phyloP scores from a whole-genome alignment of 2,888 invertebrate species.

The Anaspis maculata region DNA sequence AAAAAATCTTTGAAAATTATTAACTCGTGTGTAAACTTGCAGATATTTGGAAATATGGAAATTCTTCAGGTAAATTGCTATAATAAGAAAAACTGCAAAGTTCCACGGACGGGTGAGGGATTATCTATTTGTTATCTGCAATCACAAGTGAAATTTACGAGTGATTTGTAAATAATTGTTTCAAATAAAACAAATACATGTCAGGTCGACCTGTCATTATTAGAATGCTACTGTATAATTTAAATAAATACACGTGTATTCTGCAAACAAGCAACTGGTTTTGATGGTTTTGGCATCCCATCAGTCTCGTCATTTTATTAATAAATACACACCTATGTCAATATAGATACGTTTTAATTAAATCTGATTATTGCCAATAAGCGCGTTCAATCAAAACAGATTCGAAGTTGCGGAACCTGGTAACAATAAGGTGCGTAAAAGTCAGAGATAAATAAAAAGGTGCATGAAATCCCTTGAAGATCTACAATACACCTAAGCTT shows the following conservation, averaged over 20 bases:
- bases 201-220: slow-evolving; percentile 21
- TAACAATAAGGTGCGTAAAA: too few relatives aligned
- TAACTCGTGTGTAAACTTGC: too few relatives aligned
- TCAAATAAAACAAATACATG: slow-evolving; percentile 38
- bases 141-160: slow-evolving; percentile 37
- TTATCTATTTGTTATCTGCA: slow-evolving; percentile 34
- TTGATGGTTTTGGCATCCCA: slow-evolving; percentile 4
- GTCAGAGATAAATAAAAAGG: too few relatives aligned
- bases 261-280: slow-evolving; percentile 18
- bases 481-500: too few relatives aligned
- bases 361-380: slow-evolving; percentile 27
- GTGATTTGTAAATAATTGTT: slow-evolving; percentile 44
- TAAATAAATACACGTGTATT: slow-evolving; percentile 26
- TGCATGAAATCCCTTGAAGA: too few relatives aligned
- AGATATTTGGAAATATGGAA: too few relatives aligned
- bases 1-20: too few relatives aligned
- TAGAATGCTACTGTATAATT: slow-evolving; percentile 24
- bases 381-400: too few relatives aligned
- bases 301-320: slow-evolving; percentile 22
- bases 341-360: slow-evolving; percentile 36
- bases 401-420: too few relatives aligned
- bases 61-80: too few relatives aligned
- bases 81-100: too few relatives aligned
- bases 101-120: slow-evolving; percentile 19
- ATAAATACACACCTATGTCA: slow-evolving; percentile 35